Conservation (phyloP, 2,113 vertebrate genomes). For the Chaenogobius annularis region DNA sequence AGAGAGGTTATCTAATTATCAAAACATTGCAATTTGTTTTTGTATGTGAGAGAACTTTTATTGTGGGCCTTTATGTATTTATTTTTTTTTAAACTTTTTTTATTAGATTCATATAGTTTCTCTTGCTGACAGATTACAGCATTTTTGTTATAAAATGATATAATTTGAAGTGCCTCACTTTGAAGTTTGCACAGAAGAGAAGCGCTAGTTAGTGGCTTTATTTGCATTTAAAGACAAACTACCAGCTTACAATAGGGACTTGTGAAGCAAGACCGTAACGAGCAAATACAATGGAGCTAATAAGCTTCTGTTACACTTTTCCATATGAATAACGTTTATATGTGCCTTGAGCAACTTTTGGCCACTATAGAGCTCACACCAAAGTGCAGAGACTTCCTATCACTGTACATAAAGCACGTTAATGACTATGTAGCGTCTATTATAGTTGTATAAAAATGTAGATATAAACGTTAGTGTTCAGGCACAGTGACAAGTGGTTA, state of each 20-base stretch:
- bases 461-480: too few species aligned
- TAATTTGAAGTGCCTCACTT: background rate
- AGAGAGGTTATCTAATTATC: slow-evolving; percentile 15
- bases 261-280: slow-evolving; percentile 4
- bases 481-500: background rate
- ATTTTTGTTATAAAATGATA: background rate
- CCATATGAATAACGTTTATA: slow-evolving; percentile 17
- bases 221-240: background rate
- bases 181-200: background rate
- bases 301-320: slow-evolving; percentile 3
- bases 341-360: slow-evolving; percentile 18
- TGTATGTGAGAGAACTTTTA: background rate
- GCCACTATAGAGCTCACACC: slow-evolving; percentile 42
- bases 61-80: background rate
- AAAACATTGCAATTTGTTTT: slow-evolving; percentile 16
- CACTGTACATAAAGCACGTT: slow-evolving; percentile 61
- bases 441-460: slow-evolving; percentile 1
- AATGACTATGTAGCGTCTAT: slow-evolving; percentile 35
- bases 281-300: background rate
- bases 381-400: slow-evolving; percentile 56
- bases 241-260: slow-evolving; percentile 9
- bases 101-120: slow-evolving; percentile 8
- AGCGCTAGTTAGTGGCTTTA: slow-evolving; percentile 3
- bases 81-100: background rate
- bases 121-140: slow-evolving; percentile 1